Evolutionary conservation across 2,797 vertebrate species (phyloP).

Genomic region (Propithecus perrieri): DNA sequence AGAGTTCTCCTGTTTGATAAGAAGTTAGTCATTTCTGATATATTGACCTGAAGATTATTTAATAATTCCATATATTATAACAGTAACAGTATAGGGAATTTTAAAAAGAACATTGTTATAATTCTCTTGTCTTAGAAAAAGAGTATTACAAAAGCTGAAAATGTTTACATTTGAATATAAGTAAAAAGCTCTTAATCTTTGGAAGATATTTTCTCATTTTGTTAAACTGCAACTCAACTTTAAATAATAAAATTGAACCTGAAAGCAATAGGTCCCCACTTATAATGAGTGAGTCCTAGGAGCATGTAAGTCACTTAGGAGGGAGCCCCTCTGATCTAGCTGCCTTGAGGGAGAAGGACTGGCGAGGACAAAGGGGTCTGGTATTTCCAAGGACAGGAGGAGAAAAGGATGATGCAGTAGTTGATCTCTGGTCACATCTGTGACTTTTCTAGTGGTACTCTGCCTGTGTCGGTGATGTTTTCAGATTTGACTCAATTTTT

Average conservation of each 20-base stretch:
- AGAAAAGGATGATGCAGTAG: neutral
- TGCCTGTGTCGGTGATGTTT: neutral
- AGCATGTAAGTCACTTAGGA: neutral
- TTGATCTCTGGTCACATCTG: neutral
- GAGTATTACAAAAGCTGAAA: neutral
- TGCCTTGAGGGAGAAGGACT: neutral
- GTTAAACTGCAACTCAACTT: neutral
- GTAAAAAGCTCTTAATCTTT: neutral
- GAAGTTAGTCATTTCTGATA: neutral
- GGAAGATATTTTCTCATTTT: neutral
- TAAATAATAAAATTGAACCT: constrained; percentile 7
- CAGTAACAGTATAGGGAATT: neutral
- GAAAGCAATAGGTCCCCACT: neutral
- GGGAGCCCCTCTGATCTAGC: neutral
- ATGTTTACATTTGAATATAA: constrained; percentile 8
- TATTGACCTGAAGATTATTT: neutral
- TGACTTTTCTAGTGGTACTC: neutral
- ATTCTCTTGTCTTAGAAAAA: constrained; percentile 25
- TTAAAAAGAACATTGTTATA: neutral
- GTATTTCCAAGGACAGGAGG: neutral
- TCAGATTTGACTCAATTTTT: neutral
- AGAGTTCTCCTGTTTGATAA: neutral
- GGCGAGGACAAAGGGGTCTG: neutral
- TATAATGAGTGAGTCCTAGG: neutral
- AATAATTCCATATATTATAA: neutral